Conservation (phyloP, 1,140 invertebrate species). For the Pseudomyrmex cubaensis region DNA sequence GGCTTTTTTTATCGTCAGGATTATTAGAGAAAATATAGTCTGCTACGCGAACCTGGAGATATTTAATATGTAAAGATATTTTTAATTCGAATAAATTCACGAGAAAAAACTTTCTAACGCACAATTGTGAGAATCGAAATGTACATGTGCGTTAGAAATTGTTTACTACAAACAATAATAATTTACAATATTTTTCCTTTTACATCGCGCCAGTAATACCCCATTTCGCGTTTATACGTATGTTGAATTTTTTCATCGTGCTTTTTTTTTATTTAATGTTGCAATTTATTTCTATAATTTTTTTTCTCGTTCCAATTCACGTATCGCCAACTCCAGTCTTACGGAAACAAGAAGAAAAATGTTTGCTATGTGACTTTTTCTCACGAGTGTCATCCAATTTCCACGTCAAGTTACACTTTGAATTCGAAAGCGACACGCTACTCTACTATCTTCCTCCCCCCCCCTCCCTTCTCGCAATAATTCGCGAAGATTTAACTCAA, state of each 20-base stretch:
- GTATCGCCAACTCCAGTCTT: not conserved
- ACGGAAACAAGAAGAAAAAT: constrained; percentile 5
- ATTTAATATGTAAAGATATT: not conserved
- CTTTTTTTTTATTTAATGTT: not conserved
- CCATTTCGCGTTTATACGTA: too few species aligned
- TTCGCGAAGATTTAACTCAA: constrained; percentile 33
- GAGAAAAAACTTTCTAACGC: too few species aligned
- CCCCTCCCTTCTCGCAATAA: not conserved
- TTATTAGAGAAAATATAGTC: not conserved
- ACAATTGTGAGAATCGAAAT: too few species aligned
- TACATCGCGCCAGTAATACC: too few species aligned
- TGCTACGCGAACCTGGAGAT: too few species aligned
- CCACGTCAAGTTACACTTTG: not conserved
- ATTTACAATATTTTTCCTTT: too few species aligned
- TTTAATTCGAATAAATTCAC: too few species aligned
- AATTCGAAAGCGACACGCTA: not conserved
- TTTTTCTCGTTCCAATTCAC: not conserved
- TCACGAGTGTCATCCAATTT: constrained; percentile 25
- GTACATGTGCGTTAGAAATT: too few species aligned
- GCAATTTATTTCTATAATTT: not conserved
- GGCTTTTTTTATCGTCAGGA: not conserved
- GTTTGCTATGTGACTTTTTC: constrained; percentile 12
- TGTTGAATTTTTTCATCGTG: not conserved
- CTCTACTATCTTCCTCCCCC: not conserved
- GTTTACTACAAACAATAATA: too few species aligned